These are phyloP conservation scores for Meliscaeva auricollis DNA, from an alignment of 2,888 invertebrate species.

Conservation along the genomic window DNA sequence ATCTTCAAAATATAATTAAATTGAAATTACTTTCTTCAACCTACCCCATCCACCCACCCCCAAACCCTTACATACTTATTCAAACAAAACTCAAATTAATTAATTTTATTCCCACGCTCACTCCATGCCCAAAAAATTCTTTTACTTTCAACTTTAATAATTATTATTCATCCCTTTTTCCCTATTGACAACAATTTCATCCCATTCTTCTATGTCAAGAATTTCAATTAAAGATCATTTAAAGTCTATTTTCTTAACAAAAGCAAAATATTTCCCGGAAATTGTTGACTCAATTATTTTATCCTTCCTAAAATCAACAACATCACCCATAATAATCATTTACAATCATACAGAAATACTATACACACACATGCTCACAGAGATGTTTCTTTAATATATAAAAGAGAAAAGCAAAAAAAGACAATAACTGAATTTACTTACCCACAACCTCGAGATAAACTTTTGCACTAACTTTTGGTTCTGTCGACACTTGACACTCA, in stretches of 20 bases:
- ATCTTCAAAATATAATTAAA: neutral
- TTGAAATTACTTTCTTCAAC: neutral
- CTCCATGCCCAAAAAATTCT: neutral
- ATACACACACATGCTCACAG: constrained; percentile 2
- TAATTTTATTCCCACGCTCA: neutral
- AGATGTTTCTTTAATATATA: constrained; percentile 40
- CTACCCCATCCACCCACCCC: neutral
- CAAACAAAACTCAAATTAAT: constrained; percentile 1
- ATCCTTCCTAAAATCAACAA: constrained; percentile 29
- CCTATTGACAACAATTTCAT: constrained; percentile 2
- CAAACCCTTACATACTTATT: neutral
- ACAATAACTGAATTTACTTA: constrained; percentile 85
- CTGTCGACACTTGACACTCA: constrained; percentile 97
- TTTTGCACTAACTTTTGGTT: constrained; percentile 97
- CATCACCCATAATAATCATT: constrained; percentile 22
- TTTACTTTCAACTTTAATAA: neutral
- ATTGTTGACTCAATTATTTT: constrained; percentile 54
- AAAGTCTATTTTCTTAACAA: constrained; percentile 18
- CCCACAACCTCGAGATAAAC: constrained; percentile 96
- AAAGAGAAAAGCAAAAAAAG: constrained; percentile 7
- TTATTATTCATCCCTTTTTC: neutral
- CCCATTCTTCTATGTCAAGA: constrained; percentile 6
- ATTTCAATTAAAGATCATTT: constrained; percentile 27
- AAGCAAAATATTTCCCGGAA: constrained; percentile 41
- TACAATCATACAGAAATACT: neutral